These are phyloP conservation scores for Aldrovandia affinis DNA, from an alignment of 2,797 vertebrate species.

Conservation along the genomic window DNA sequence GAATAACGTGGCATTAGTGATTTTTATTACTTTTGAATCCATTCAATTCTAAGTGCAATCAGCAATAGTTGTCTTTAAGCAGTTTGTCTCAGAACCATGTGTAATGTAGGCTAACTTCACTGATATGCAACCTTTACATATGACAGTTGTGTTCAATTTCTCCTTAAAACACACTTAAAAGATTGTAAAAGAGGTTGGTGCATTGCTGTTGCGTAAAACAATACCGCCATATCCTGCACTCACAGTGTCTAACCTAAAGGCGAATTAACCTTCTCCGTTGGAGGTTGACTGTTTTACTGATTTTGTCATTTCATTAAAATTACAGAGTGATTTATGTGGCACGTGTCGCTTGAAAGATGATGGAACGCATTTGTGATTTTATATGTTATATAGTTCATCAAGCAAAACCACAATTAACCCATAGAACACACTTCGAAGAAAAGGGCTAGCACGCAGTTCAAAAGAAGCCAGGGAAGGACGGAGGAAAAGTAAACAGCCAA, in stretches of 20 bases:
- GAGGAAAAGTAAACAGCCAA: not conserved
- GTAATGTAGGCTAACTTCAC: not conserved
- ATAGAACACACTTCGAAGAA: not conserved
- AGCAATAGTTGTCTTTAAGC: not conserved
- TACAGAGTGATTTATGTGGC: not conserved
- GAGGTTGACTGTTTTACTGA: not conserved
- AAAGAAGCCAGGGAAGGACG: not conserved
- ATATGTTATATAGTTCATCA: not conserved
- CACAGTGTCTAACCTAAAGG: not conserved
- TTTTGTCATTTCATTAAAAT: slow-evolving; percentile 15
- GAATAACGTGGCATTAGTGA: not conserved
- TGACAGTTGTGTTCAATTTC: not conserved
- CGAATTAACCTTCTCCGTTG: not conserved
- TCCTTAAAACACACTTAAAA: not conserved
- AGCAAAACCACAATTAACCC: slow-evolving; percentile 5
- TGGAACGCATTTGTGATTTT: not conserved
- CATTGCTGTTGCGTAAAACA: not conserved
- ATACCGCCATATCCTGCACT: not conserved
- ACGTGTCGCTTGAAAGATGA: slow-evolving; percentile 1
- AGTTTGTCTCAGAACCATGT: not conserved
- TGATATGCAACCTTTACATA: not conserved
- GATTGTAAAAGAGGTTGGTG: not conserved
- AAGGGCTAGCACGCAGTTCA: no score
- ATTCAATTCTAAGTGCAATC: not conserved
- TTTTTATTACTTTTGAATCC: not conserved